Conservation (phyloP, 2,113 vertebrate species). For the Limnothrissa miodon region DNA sequence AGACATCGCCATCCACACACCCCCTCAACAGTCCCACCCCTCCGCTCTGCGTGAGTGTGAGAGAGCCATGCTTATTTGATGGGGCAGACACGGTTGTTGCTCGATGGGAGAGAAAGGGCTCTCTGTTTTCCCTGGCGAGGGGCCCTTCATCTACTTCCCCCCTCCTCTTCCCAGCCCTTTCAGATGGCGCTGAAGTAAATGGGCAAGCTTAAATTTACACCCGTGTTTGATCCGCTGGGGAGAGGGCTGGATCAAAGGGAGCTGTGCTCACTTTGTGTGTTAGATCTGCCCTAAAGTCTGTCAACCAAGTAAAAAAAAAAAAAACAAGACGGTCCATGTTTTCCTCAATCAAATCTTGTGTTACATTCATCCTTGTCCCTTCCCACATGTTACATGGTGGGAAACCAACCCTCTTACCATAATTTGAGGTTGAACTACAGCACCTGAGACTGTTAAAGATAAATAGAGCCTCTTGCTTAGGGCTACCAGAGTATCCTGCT, state of each 20-base stretch:
- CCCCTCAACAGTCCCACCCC: background rate
- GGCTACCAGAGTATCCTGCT: background rate
- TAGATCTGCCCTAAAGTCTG: background rate
- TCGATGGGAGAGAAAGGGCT: background rate
- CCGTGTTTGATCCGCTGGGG: conserved; percentile 12
- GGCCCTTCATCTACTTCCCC: background rate
- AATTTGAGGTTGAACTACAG: background rate
- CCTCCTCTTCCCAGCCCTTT: background rate
- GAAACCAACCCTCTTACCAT: background rate
- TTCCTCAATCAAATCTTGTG: background rate
- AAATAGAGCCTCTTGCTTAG: background rate
- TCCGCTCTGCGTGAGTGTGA: background rate
- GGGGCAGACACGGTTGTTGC: conserved; percentile 14
- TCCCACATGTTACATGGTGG: background rate
- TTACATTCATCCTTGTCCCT: background rate
- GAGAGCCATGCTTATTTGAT: conserved; percentile 16
- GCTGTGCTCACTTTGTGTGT: background rate
- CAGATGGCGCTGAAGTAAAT: conserved; percentile 2
- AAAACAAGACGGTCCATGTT: background rate
- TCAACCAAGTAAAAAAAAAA: background rate
- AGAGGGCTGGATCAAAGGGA: background rate
- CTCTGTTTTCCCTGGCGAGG: conserved; percentile 9
- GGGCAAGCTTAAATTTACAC: background rate
- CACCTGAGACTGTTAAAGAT: background rate
- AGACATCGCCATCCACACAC: background rate